These are phyloP conservation scores for Ceratina calcarata DNA, from an alignment of 1,140 invertebrate species.

Conservation along the genomic window DNA sequence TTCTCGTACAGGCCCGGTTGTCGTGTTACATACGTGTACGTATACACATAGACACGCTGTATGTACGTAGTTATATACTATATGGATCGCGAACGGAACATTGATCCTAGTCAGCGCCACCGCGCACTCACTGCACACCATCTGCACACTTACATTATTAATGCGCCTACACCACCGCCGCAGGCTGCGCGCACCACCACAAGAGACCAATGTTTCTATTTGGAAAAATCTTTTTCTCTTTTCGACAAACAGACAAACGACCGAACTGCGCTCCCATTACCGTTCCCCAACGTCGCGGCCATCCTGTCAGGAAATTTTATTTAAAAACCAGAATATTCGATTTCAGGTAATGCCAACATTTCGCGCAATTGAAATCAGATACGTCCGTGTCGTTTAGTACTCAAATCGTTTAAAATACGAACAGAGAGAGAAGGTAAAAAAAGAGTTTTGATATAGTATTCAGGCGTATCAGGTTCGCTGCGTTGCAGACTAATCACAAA, in stretches of 20 bases:
- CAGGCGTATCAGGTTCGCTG: too few relatives aligned
- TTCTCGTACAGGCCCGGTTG: constrained; percentile 34
- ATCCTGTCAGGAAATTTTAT: too few relatives aligned
- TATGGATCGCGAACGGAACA: constrained; percentile 67
- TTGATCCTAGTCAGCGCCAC: constrained; percentile 71
- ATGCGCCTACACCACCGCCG: constrained; percentile 66
- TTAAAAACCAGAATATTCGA: too few relatives aligned
- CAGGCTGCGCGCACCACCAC: constrained; percentile 47
- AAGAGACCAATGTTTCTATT: constrained; percentile 56
- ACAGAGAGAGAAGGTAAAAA: too few relatives aligned
- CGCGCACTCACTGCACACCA: constrained; percentile 68
- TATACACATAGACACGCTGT: constrained; percentile 46
- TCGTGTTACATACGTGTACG: constrained; percentile 20
- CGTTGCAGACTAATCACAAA: too few relatives aligned
- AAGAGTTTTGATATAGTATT: too few relatives aligned
- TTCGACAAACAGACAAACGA: neutral
- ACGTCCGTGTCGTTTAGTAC: too few relatives aligned
- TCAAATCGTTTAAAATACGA: too few relatives aligned
- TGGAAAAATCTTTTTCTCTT: constrained; percentile 54
- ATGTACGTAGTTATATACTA: constrained; percentile 36
- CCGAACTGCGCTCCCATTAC: too few relatives aligned
- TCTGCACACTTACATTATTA: constrained; percentile 77
- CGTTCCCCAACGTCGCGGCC: too few relatives aligned
- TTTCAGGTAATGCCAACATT: too few relatives aligned
- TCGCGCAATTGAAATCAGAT: too few relatives aligned